Base-by-base conservation (phyloP, 2,797 vertebrate species). In the Spondyliosoma cantharus region DNA sequence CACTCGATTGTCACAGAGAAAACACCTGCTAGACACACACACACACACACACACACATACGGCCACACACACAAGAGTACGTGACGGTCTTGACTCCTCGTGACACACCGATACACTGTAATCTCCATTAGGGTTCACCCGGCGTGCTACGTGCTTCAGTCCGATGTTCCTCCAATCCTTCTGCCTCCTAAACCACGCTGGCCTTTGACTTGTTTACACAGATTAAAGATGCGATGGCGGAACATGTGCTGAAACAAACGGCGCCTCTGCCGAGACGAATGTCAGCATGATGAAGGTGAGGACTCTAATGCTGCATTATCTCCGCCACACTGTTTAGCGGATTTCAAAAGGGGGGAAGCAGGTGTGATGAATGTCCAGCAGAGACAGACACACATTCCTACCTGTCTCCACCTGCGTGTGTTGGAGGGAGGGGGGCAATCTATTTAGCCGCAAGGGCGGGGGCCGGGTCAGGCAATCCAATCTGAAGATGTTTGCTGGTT, bases 141-240 rank as follows among this genome's bases (percentile, higher is more conserved):
- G 4, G 53, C 25, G 32, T 56, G 78, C 74, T 76, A 53, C 72
- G 53, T 58, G 76, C 76, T 80, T 87, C 79, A 54, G 59, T 46
- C 74, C 86, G 87, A 91, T 88, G 81, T 83, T 64, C 77, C 70
- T 54, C 68, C 71, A 32, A 32, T 83, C 83, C 74, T 37, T 65
- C 54, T 59, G 53, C 83, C 82, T 72, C 58, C 69, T 56, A 81
- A 87, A 73, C 88, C 81, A 66, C 27, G 29, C 71, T 79, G 85
- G 75, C 88, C 89, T 93, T 93, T 90, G 88, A 92, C 91, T 93
- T 92, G 87, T 93, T 93, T 91, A 84, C 88, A 88, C 85, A 94
- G 88, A 92, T 91, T 86, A 89, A 85, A 90, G 86, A 90, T 85
- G 76, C 87, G 84, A 90, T 91, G 86, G 80, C 86, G 87, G 92